phyloP scores from a whole-genome alignment of 35 echinoderm and acorn worm species.

The Apostichopus parvimensis region DNA sequence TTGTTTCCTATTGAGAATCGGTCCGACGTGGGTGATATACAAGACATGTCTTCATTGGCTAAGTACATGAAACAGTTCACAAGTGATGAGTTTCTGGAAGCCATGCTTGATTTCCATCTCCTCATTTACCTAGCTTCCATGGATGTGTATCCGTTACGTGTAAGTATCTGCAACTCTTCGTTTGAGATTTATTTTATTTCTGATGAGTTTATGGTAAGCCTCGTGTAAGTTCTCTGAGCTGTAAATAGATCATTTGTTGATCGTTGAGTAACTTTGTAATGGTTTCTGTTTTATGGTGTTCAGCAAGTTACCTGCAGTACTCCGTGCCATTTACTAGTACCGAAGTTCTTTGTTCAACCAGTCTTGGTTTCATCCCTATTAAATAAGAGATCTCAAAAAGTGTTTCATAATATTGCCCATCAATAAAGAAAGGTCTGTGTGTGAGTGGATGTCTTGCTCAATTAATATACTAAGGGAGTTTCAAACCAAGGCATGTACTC shows the following conservation, averaged over 20 bases:
- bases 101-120: conserved; percentile 97
- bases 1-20: conserved; percentile 89
- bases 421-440: neutral
- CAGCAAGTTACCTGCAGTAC: no score
- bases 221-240: no score
- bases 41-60: conserved; percentile 68
- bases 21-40: conserved; percentile 78
- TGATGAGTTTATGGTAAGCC: no score
- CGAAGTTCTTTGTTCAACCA: no score
- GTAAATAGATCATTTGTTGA: no score
- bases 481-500: neutral
- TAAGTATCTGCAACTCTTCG: conserved; percentile 17
- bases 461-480: neutral
- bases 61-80: conserved; percentile 88
- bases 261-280: no score
- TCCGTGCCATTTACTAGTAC: no score
- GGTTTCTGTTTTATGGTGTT: no score
- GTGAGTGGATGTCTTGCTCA: neutral
- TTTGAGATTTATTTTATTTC: no score
- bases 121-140: conserved; percentile 85
- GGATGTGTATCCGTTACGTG: conserved; percentile 84
- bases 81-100: conserved; percentile 65
- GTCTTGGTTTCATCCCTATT: no score
- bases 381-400: no score
- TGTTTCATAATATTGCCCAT: no score